Conservation (phyloP, 2,113 vertebrate species). For the Gobio gobio region DNA sequence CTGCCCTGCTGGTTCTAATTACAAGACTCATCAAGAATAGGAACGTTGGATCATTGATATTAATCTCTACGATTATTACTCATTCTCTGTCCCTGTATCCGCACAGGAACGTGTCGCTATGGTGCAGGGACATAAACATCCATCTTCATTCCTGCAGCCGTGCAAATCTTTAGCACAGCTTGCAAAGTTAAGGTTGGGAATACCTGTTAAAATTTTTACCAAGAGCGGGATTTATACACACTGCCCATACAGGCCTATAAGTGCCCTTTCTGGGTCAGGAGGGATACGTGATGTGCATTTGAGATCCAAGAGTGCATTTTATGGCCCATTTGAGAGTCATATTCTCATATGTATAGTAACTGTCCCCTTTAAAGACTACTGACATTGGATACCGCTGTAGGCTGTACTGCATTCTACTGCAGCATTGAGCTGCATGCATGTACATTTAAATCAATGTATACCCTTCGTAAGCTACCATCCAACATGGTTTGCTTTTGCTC, state of each 20-base stretch:
- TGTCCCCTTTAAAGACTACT: constrained; percentile 59
- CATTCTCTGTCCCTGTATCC: constrained; percentile 60
- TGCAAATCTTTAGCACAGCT: neutral
- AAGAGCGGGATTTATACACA: constrained; percentile 19
- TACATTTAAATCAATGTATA: neutral
- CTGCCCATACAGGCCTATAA: constrained; percentile 69
- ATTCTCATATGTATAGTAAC: constrained; percentile 63
- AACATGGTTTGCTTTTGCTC: neutral
- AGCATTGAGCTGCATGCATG: neutral
- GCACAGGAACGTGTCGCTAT: constrained; percentile 52
- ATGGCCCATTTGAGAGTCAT: constrained; percentile 61
- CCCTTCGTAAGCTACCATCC: neutral
- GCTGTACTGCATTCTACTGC: neutral
- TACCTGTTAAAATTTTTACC: neutral
- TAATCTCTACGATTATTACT: constrained; percentile 72
- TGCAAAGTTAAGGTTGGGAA: neutral
- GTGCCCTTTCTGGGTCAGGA: constrained; percentile 61
- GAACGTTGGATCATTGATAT: constrained; percentile 74
- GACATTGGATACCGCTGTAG: constrained; percentile 53
- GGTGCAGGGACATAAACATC: constrained; percentile 64
- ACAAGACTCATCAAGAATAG: constrained; percentile 71
- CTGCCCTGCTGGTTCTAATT: constrained; percentile 70
- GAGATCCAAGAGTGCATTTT: constrained; percentile 58
- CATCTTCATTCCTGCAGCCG: constrained; percentile 60
- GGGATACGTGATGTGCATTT: constrained; percentile 22